Percentiles rank a stretch among this genome's conserved stretches.
phyloP scores from a whole-genome alignment of 2,113 vertebrate species.

The Nothoprocta pentlandii region DNA sequence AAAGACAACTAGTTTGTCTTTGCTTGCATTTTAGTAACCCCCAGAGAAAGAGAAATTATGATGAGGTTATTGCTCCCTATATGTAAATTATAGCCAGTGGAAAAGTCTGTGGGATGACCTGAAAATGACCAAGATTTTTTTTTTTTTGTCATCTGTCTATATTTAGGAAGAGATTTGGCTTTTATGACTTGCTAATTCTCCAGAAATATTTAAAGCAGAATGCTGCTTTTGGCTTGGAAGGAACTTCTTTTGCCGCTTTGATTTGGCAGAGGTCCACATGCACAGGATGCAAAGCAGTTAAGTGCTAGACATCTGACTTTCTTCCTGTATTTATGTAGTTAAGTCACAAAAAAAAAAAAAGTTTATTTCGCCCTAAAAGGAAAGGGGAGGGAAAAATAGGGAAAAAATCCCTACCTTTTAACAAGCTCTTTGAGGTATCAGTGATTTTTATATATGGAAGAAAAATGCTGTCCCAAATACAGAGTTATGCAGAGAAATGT shows the following conservation, averaged over 20 bases:
- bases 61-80: not conserved
- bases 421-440: not conserved
- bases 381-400: not conserved
- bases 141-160: not conserved
- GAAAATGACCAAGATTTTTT: not conserved
- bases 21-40: not conserved
- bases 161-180: not conserved
- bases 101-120: not conserved
- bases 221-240: not conserved
- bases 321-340: not conserved
- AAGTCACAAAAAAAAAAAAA: not conserved
- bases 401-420: not conserved
- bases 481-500: not conserved
- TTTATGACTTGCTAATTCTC: not conserved
- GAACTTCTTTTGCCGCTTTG: not conserved
- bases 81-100: not conserved
- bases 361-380: fast-evolving
- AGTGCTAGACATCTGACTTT: not conserved
- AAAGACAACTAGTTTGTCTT: not conserved
- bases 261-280: not conserved
- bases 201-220: not conserved
- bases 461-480: not conserved
- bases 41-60: not conserved
- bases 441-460: not conserved
- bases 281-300: not conserved